Base-by-base conservation (phyloP, 2,113 vertebrate species). In the Danionella cerebrum region DNA sequence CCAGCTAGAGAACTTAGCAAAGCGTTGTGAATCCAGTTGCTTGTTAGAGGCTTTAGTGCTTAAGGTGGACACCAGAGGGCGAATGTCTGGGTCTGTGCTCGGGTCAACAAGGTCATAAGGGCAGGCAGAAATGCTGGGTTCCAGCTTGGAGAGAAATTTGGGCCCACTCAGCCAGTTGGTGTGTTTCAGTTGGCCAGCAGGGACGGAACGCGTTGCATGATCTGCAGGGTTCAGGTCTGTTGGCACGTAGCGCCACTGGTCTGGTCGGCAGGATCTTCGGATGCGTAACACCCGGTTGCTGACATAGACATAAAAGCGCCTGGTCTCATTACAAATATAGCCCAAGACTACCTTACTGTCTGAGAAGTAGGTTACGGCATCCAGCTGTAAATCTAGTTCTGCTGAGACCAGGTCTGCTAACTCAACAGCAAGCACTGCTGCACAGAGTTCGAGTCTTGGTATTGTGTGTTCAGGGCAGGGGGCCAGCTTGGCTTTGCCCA, bases 291-390 rank as follows among this genome's bases (percentile, higher is more conserved):
- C 4, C 7, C 3, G 18, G 35, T 76, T 70, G 0, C 21, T 70
- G 1, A 77, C 74, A 73, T 52, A 31, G 0, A 70, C 53, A 4
- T 77, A 74, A 21, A 77, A 81, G 1, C 29, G 1, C 5, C 65
- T 71, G 39, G 42, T 64, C 6, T 75, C 25, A 16, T 31, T 52
- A 18, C 50, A 31, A 31, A 52, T 9, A 2, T 31, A 18, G 2
- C 50, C n/a, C 2, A 29, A 8, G 11, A 52, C 50, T 3, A 52
- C n/a, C n/a, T 74, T 74, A 3, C n/a, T n/a, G n/a, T n/a, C n/a
- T n/a, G n/a, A n/a, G n/a, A n/a, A n/a, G n/a, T n/a, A n/a, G n/a
- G n/a, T 78, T 12, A n/a, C 3, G 1, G 65, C 25, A 59, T 76
- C 48, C 64, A 57, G 39, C 6, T 47, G 31, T 6, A 42, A 48